Percentiles rank a stretch among this genome's conserved stretches.
phyloP scores from a whole-genome alignment of 1,140 invertebrate species.

The Neodiprion lecontei region DNA sequence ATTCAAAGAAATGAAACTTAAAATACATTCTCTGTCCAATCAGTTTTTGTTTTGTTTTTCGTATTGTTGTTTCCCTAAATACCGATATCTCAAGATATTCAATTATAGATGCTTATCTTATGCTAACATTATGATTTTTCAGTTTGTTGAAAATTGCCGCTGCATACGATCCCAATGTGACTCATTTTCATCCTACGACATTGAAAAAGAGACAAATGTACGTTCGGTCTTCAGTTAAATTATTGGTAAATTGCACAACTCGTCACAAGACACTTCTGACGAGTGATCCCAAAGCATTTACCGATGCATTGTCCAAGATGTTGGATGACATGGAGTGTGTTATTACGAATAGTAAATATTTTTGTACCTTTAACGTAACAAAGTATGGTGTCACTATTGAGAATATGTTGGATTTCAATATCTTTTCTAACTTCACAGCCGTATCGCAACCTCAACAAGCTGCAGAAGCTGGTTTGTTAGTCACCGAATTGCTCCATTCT shows the following conservation, averaged over 20 bases:
- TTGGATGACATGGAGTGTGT: slow-evolving; percentile 68
- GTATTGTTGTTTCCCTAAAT: too few species aligned
- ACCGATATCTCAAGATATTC: background rate
- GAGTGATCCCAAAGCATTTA: slow-evolving; percentile 62
- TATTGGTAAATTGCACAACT: slow-evolving; percentile 67
- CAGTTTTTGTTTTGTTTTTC: too few species aligned
- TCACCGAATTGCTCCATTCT: slow-evolving; percentile 60
- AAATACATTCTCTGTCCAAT: too few species aligned
- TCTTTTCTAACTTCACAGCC: slow-evolving; percentile 47
- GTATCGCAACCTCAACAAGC: slow-evolving; percentile 62
- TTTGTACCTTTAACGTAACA: background rate
- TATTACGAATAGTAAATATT: slow-evolving; percentile 62
- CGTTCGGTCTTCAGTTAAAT: slow-evolving; percentile 66
- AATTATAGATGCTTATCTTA: background rate
- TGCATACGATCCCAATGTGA: slow-evolving; percentile 60
- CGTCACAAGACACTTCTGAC: slow-evolving; percentile 63
- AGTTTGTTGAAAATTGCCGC: slow-evolving; percentile 70
- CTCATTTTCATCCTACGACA: slow-evolving; percentile 60
- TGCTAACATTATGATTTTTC: slow-evolving; percentile 27
- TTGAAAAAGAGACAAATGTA: slow-evolving; percentile 68
- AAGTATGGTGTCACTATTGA: slow-evolving; percentile 21
- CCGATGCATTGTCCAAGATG: slow-evolving; percentile 62
- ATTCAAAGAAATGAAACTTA: too few species aligned
- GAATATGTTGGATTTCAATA: background rate
- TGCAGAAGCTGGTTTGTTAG: slow-evolving; percentile 59